These are phyloP conservation scores for Merluccius polli DNA, from an alignment of 2,797 vertebrate genomes.

Conservation along the genomic window DNA sequence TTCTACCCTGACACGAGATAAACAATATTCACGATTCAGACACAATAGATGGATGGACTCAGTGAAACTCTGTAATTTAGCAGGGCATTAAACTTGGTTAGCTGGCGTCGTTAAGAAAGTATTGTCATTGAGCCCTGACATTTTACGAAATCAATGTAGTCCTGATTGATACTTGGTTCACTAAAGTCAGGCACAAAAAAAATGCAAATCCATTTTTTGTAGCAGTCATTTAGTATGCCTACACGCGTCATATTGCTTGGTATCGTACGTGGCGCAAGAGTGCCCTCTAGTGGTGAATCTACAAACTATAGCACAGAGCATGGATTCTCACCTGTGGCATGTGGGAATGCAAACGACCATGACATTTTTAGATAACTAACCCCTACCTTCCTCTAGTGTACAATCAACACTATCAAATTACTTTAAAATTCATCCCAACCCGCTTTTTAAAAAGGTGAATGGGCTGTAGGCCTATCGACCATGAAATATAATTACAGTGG, in stretches of 20 bases:
- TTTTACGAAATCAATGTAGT: neutral
- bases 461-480: neutral
- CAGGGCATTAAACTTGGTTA: neutral
- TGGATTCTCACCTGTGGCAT: neutral
- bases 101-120: neutral
- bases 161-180: neutral
- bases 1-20: no score
- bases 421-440: neutral
- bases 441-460: neutral
- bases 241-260: neutral
- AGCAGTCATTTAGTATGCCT: neutral
- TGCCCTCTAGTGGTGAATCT: slow-evolving; percentile 57
- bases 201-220: no score
- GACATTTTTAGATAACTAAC: neutral
- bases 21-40: neutral
- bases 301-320: neutral
- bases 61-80: neutral
- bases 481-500: no score
- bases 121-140: neutral
- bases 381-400: neutral
- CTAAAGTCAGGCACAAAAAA: neutral
- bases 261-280: slow-evolving; percentile 34
- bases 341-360: neutral
- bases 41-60: neutral
- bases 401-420: neutral